Evolutionary conservation across 2,113 vertebrate genomes (phyloP).

Genomic region (Epinephelus fuscoguttatus): DNA sequence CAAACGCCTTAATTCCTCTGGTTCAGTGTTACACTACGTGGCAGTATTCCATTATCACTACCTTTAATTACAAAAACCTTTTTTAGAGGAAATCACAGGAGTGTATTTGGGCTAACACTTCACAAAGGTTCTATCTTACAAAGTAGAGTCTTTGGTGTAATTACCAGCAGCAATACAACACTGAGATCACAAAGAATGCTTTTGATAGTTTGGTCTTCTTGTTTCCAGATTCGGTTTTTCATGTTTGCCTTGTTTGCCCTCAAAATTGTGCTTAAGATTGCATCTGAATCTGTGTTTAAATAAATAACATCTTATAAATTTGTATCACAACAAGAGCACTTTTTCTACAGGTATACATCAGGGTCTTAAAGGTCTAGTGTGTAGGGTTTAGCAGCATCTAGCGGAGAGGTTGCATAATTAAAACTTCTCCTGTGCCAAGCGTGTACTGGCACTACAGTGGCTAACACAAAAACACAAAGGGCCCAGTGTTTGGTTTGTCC

Average conservation of each 20-base stretch:
- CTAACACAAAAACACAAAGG: no score
- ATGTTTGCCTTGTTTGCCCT: neutral
- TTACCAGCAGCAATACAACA: neutral
- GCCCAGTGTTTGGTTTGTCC: no score
- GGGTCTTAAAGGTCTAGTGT: neutral
- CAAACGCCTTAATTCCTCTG: neutral
- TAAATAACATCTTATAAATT: neutral
- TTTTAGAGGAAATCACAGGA: neutral
- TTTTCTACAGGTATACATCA: no score
- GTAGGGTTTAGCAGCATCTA: no score
- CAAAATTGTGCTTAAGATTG: neutral
- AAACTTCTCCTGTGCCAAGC: no score
- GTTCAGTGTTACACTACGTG: neutral
- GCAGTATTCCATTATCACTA: neutral
- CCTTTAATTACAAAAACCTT: neutral
- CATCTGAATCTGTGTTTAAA: slow-evolving; percentile 3
- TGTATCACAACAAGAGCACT: neutral
- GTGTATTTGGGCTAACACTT: neutral
- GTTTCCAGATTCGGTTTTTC: neutral
- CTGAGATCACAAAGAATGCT: neutral
- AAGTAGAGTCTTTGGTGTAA: neutral
- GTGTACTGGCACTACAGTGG: no score
- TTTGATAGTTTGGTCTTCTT: neutral
- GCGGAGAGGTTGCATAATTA: no score
- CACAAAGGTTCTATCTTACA: neutral